Percentiles rank a stretch among this genome's conserved stretches.
Conservation (phyloP, 2,113 vertebrate species). For the Psephotus haematonotus region DNA sequence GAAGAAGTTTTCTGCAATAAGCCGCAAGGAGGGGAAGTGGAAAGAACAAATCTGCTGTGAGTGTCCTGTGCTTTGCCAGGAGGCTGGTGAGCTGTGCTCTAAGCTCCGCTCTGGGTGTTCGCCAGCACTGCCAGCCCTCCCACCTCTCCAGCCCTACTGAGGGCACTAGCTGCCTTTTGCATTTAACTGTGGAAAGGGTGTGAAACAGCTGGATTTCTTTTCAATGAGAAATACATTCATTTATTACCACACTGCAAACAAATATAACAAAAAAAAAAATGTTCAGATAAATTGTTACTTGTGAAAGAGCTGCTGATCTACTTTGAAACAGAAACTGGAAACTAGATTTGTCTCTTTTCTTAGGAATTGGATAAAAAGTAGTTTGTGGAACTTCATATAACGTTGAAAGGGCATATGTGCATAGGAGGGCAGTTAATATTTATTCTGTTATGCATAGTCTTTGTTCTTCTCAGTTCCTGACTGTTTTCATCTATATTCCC, state of each 20-base stretch:
- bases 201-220: neutral
- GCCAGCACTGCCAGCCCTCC: fast-evolving
- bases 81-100: neutral
- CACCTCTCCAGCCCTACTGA: fast-evolving
- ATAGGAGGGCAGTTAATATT: conserved; percentile 48
- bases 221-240: neutral
- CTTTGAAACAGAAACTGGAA: neutral
- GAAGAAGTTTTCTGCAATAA: neutral
- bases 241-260: neutral
- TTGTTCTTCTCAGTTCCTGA: conserved; percentile 20
- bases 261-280: neutral
- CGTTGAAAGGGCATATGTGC: neutral
- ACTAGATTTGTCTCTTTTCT: neutral
- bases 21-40: neutral
- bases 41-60: neutral
- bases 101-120: neutral
- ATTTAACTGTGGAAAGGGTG: neutral
- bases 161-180: neutral
- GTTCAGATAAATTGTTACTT: neutral
- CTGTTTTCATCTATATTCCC: conserved; percentile 49
- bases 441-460: conserved; percentile 23
- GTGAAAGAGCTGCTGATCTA: neutral
- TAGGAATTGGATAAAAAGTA: neutral
- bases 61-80: too few relatives aligned
- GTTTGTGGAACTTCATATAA: neutral